A percentile compares a stretch with the other conserved stretches of the same genome.
Conservation (phyloP, 2,797 vertebrate genomes). For the Gallinago stenura region DNA sequence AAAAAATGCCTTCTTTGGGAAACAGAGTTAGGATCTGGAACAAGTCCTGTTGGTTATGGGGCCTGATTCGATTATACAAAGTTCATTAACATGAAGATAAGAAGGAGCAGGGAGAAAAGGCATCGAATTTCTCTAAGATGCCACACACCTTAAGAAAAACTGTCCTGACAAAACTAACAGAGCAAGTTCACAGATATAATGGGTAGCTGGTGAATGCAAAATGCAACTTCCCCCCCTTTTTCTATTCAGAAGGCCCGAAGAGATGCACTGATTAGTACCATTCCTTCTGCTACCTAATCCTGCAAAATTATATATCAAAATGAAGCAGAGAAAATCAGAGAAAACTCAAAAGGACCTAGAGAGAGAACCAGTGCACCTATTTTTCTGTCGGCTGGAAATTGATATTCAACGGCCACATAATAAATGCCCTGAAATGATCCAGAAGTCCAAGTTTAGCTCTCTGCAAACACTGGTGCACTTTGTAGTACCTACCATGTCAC, state of each 20-base stretch:
- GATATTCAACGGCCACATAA: neutral
- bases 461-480: neutral
- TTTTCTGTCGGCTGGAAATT: neutral
- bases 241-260: neutral
- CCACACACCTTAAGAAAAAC: neutral
- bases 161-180: neutral
- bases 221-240: fast-evolving
- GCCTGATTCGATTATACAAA: constrained; percentile 42
- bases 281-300: neutral
- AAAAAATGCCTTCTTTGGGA: constrained; percentile 49
- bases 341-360: neutral
- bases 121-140: neutral
- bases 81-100: constrained; percentile 50
- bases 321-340: neutral
- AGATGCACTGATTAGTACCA: neutral
- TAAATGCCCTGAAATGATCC: neutral
- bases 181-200: neutral
- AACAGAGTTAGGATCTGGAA: constrained; percentile 51
- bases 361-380: neutral
- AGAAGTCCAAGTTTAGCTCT: constrained; percentile 19
- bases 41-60: constrained; percentile 28
- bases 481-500: constrained; percentile 23
- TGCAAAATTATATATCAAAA: neutral
- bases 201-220: neutral
- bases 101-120: neutral